Evolutionary conservation across 2,888 invertebrate genomes (phyloP), one percentile per base, ranked within the genome.

Genomic region (Drosophila phalerata): DNA sequence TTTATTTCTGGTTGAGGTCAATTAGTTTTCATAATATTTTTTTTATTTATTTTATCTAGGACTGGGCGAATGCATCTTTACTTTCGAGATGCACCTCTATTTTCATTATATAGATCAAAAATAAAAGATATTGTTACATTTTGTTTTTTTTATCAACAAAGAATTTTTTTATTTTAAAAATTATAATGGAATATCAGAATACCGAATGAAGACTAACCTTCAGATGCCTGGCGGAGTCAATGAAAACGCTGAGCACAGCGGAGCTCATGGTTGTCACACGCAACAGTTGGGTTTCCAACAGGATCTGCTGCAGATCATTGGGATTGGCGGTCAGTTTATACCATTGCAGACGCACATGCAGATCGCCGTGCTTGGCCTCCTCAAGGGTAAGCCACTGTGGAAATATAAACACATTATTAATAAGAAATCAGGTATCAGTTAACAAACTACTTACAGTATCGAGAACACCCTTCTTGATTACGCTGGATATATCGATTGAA

Each of bases 351-450:
- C 97, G 95, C 57, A 99, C 93, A 90, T 98, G 98, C 0, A 99
- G 94, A 93, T 98, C 96, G 6, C 99, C 99, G 90, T 98, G 97
- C 92, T 98, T 98, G 9, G 98, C 98, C 92, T 98, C 97, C 92
- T 99, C 98, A 80, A 99, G 94, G 0, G 97, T 97, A 78, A 98
- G 94, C 98, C 99, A 99, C 98, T 98, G 92, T 40, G 8, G 5
- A 55, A n/a, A 9, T 0, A 10, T 3, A 1, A 8, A 1, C 1
- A 8, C 0, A 15, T 38, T 19, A 40, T 3, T 9, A 10, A 3
- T 19, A 8, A 17, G 8, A 11, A 4, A 22, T 13, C 11, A n/a
- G 10, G 10, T 19, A 19, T 5, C 4, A 10, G 6, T 10, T 42
- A 11, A 5, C 5, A 15, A 8, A 13, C 30, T 52, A 93, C 94